These are phyloP conservation scores for Elephantulus edwardii DNA, from an alignment of 2,113 vertebrate species.

Conservation along the genomic window DNA sequence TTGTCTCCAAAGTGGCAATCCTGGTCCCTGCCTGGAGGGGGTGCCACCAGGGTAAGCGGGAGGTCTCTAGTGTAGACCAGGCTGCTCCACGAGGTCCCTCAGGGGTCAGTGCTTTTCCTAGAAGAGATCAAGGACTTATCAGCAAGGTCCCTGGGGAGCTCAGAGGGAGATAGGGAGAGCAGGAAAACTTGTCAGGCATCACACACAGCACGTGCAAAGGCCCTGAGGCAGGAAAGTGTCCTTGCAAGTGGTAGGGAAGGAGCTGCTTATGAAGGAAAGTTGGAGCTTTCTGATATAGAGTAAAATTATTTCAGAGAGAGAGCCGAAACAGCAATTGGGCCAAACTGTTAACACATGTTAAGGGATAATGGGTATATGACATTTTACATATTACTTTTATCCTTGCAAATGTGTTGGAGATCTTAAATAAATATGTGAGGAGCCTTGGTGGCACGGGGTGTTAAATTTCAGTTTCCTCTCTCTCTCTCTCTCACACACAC, in stretches of 20 bases:
- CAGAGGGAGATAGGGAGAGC: neutral
- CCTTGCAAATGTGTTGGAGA: neutral
- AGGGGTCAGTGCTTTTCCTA: slow-evolving; percentile 88
- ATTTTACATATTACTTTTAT: neutral
- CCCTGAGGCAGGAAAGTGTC: neutral
- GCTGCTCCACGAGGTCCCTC: slow-evolving; percentile 66
- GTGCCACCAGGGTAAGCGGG: slow-evolving; percentile 63
- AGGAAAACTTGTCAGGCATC: neutral
- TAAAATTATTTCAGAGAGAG: too few species aligned
- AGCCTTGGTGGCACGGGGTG: too few species aligned
- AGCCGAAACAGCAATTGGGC: neutral
- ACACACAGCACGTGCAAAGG: neutral
- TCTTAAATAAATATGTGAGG: slow-evolving; percentile 17
- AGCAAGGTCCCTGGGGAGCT: neutral
- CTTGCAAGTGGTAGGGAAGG: neutral
- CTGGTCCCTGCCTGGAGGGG: slow-evolving; percentile 77
- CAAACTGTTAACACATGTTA: neutral
- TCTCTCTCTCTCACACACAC: too few species aligned
- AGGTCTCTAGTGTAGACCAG: slow-evolving; percentile 55
- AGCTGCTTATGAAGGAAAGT: neutral
- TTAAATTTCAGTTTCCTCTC: too few species aligned
- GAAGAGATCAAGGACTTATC: slow-evolving; percentile 25
- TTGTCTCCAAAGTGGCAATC: slow-evolving; percentile 80
- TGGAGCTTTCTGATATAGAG: too few species aligned
- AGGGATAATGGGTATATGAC: neutral